Evolutionary conservation across 2,888 invertebrate genomes (phyloP).

Genomic region (Palloptera scutellata): DNA sequence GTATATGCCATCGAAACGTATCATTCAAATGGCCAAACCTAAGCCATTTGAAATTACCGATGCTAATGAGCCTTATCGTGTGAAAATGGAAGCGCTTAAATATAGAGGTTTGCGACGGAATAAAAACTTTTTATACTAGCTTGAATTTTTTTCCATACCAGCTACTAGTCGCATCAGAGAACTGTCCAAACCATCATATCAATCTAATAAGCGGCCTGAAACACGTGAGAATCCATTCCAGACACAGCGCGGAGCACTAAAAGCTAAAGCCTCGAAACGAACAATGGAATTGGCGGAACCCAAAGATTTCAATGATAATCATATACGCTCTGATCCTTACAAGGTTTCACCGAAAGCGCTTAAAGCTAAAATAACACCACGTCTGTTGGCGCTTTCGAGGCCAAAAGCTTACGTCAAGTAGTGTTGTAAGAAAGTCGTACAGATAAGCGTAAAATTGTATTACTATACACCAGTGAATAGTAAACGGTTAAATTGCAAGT

Average conservation of each 20-base stretch:
- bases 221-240: constrained; percentile 65
- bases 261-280: constrained; percentile 61
- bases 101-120: constrained; percentile 30
- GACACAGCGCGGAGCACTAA: constrained; percentile 65
- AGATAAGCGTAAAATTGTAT: neutral
- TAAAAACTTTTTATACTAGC: neutral
- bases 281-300: constrained; percentile 63
- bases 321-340: constrained; percentile 58
- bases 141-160: neutral
- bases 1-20: constrained; percentile 31
- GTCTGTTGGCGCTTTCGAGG: constrained; percentile 62
- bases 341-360: constrained; percentile 64
- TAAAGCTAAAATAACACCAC: constrained; percentile 59
- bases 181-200: constrained; percentile 22
- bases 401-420: constrained; percentile 44
- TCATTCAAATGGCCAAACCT: constrained; percentile 26
- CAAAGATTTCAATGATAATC: constrained; percentile 50
- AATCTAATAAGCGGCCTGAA: constrained; percentile 47
- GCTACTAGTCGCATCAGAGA: constrained; percentile 35
- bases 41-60: constrained; percentile 5
- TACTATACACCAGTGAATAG: too few species aligned
- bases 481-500: too few species aligned
- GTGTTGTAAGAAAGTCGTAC: neutral
- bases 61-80: constrained; percentile 10
- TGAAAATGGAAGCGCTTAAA: constrained; percentile 26